phyloP scores from a whole-genome alignment of 2,797 vertebrate species.

The Iguana delicatissima region DNA sequence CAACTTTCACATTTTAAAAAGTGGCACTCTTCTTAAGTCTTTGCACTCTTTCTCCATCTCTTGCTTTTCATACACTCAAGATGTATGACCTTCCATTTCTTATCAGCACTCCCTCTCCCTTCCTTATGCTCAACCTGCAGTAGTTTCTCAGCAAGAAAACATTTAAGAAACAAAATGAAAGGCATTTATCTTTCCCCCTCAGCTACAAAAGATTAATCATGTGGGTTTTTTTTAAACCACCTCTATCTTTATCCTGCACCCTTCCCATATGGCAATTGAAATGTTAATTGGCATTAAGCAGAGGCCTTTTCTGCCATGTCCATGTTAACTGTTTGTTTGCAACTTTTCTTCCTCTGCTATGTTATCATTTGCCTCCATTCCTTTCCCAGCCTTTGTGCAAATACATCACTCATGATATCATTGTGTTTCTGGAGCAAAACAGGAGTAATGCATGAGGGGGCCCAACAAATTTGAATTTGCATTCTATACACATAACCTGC shows the following conservation, averaged over 20 bases:
- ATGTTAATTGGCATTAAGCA: background rate
- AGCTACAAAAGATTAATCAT: constrained; percentile 25
- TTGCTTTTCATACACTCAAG: background rate
- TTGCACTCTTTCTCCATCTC: background rate
- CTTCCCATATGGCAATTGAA: background rate
- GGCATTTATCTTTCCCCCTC: background rate
- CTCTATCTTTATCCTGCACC: background rate
- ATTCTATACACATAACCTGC: background rate
- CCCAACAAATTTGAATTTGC: constrained; percentile 17
- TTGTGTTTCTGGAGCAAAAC: constrained; percentile 28
- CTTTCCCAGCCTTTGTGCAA: constrained; percentile 1
- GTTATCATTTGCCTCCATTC: background rate
- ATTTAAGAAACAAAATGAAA: background rate
- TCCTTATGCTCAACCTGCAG: background rate
- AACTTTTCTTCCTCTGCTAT: background rate
- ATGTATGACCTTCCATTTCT: constrained; percentile 10
- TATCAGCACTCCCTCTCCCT: background rate
- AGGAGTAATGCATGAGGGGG: background rate
- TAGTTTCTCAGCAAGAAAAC: background rate
- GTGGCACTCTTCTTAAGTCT: background rate
- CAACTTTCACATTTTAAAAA: background rate
- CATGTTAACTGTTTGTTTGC: background rate
- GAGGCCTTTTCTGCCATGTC: background rate
- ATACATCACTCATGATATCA: background rate
- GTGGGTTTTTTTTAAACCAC: background rate